Conservation (phyloP, 1,140 invertebrate species). For the Aphis gossypii region DNA sequence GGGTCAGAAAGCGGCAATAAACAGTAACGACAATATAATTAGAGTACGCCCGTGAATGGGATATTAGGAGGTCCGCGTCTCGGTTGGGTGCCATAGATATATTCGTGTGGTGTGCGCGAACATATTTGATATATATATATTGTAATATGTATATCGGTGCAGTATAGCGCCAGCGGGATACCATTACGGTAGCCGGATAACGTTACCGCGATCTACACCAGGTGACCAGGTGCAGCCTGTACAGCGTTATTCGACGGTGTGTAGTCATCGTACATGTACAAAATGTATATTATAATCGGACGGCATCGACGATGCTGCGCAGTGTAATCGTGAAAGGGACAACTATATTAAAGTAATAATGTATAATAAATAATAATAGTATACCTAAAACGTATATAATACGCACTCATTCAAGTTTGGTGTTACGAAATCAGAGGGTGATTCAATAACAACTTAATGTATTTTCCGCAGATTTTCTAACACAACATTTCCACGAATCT, state of each 20-base stretch:
- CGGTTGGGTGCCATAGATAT: constrained; percentile 53
- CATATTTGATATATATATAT: background rate
- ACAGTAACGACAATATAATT: constrained; percentile 55
- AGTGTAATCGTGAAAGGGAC: background rate
- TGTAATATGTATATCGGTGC: background rate
- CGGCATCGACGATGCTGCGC: background rate
- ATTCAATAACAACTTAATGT: background rate
- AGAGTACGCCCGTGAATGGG: constrained; percentile 34
- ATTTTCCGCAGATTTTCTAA: background rate
- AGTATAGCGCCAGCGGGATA: constrained; percentile 55
- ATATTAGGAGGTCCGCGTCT: constrained; percentile 35
- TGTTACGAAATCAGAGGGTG: background rate
- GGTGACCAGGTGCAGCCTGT: constrained; percentile 32
- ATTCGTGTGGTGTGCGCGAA: background rate
- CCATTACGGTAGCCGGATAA: constrained; percentile 55
- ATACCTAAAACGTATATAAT: background rate
- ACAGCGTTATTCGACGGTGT: background rate
- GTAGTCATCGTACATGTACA: background rate
- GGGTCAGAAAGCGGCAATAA: background rate
- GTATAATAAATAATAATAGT: background rate
- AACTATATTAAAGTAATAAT: background rate
- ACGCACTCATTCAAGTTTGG: background rate
- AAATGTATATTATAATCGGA: background rate
- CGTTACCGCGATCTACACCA: constrained; percentile 32
- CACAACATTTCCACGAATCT: background rate